Percentiles rank a stretch among this genome's conserved stretches.
phyloP scores from a whole-genome alignment of 2,113 vertebrate species.

The Channa maculata region DNA sequence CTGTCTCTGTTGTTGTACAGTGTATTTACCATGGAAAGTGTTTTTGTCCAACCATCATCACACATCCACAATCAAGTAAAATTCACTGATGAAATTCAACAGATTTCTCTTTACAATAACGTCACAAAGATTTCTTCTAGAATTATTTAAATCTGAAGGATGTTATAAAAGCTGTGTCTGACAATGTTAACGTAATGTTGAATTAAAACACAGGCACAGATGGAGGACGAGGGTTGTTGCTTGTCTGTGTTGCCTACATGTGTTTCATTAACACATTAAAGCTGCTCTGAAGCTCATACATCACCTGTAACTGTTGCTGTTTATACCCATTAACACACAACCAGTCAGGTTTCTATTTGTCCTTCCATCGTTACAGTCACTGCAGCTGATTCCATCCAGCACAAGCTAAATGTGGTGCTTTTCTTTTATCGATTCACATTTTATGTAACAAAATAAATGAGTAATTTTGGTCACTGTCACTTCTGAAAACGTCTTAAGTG shows the following conservation, averaged over 20 bases:
- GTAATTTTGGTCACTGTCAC: too few species aligned
- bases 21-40: not conserved
- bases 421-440: too few species aligned
- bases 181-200: too few species aligned
- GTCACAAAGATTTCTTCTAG: too few species aligned
- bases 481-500: too few species aligned
- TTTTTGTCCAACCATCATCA: slow-evolving; percentile 1
- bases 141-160: too few species aligned
- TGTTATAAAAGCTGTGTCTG: too few species aligned
- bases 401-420: too few species aligned
- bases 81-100: too few species aligned
- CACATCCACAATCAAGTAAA: not conserved
- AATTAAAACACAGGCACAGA: too few species aligned
- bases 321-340: not conserved
- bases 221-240: slow-evolving; percentile 23
- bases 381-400: not conserved
- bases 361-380: not conserved
- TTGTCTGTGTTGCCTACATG: slow-evolving; percentile 29
- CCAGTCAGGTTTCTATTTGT: not conserved
- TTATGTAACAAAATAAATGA: too few species aligned
- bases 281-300: slow-evolving; percentile 25
- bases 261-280: slow-evolving; percentile 20
- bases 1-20: not conserved
- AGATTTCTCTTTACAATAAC: too few species aligned
- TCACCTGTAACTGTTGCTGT: not conserved